Evolutionary conservation across 2,888 invertebrate species (phyloP), one percentile per base, ranked within the genome.

Genomic region (Slavum lentiscoides): DNA sequence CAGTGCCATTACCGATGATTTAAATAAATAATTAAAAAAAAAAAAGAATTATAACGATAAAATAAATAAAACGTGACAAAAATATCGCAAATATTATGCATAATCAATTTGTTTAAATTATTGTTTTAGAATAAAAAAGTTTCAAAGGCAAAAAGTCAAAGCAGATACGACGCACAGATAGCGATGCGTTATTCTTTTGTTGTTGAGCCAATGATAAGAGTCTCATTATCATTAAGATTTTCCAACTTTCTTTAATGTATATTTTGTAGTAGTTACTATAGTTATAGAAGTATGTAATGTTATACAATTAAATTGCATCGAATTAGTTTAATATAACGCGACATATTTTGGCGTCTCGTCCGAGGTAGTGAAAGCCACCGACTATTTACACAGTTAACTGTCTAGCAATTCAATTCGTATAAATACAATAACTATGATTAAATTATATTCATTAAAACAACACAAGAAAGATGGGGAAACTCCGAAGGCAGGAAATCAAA

Each of bases 391-490:
- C 64, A 55, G 62, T 11, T 30, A 37, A 15, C 30, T 17, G 21
- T 68, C 69, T 70, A 77, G 19, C 23, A 39, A 62, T 9, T 7
- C 7, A 53, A 39, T 64, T 23, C 7, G 23, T 17, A 21, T 39
- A 23, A 55, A 23, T 55, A 64, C 23, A 17, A 30, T 59, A 81
- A 89, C 86, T 87, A 98, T 98, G 98, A 97, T 98, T 88, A 97
- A 97, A 91, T 91, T 98, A 89, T 98, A 98, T 91, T 96, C 97
- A 85, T 89, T 98, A 87, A 98, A 98, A 89, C 96, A 98, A 90
- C 96, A 97, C 89, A 96, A 97, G 90, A 97, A 97, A 90, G 97
- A 97, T 91, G 97, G 95, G 86, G 95, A 95, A 88, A 91, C 93
- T 85, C 91, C 91, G 83, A 93, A 94, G 85, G 90, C 89, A 86